Evolutionary conservation across 2,113 vertebrate genomes (phyloP).

Genomic region (Gavia stellata): DNA sequence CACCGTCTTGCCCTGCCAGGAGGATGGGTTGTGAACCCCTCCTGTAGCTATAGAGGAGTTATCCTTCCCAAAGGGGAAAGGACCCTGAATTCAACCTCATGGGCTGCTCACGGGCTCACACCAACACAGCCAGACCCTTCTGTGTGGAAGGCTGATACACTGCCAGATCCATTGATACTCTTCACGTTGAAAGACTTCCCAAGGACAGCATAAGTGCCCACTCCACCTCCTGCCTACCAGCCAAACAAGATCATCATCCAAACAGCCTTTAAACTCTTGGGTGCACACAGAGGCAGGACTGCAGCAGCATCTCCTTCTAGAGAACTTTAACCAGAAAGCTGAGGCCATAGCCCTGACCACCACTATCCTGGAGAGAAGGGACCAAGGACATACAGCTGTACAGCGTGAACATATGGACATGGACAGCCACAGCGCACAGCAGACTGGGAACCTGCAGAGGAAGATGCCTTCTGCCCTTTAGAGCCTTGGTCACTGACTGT

Average conservation of each 20-base stretch:
- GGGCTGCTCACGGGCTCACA: background rate
- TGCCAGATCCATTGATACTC: rapidly evolving
- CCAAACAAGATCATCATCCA: background rate
- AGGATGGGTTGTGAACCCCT: background rate
- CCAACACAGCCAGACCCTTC: background rate
- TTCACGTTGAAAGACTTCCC: background rate
- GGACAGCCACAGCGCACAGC: background rate
- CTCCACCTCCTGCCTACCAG: background rate
- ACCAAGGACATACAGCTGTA: background rate
- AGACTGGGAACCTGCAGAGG: background rate
- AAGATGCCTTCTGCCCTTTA: background rate
- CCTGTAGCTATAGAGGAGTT: background rate
- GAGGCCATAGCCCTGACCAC: background rate
- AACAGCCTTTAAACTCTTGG: background rate
- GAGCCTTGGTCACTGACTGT: background rate
- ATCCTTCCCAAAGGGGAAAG: background rate
- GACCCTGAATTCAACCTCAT: background rate
- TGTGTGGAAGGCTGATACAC: background rate
- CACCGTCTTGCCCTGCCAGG: background rate
- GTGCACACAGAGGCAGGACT: background rate
- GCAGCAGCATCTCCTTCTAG: background rate
- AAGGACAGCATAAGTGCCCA: background rate
- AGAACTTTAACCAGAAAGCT: background rate
- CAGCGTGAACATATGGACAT: background rate
- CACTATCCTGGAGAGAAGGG: background rate